phyloP scores from a whole-genome alignment of 2,113 vertebrate species.

The Chiloscyllium plagiosum region DNA sequence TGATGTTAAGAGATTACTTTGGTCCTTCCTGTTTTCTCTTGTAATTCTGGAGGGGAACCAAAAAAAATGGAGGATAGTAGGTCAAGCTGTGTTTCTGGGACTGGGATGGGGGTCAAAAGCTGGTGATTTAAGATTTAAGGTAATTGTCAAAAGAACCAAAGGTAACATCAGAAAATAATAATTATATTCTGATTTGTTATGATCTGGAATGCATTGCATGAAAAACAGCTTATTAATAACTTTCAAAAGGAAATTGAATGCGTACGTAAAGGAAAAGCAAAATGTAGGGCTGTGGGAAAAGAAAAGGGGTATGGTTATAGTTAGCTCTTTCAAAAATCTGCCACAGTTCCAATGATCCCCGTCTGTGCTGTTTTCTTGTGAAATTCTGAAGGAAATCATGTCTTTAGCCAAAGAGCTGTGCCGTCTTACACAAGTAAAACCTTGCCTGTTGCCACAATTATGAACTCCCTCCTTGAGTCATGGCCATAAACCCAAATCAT shows the following conservation, averaged over 20 bases:
- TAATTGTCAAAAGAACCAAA: background rate
- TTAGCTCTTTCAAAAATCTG: background rate
- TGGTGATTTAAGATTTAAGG: background rate
- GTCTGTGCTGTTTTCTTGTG: background rate
- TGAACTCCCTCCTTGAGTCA: background rate
- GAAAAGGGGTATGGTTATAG: background rate
- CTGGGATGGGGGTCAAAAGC: background rate
- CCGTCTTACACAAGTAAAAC: background rate
- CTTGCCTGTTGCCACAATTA: background rate
- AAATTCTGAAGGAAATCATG: background rate
- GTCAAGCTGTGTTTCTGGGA: background rate
- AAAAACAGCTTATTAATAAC: background rate
- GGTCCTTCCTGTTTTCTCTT: background rate
- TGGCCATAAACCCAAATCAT: background rate
- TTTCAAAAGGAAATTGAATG: background rate
- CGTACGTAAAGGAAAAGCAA: background rate
- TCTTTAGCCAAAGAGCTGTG: background rate
- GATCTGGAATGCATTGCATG: background rate
- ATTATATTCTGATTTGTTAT: background rate
- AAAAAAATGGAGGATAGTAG: background rate
- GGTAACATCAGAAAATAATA: background rate
- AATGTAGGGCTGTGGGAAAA: background rate
- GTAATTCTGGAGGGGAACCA: background rate
- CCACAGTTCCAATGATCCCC: background rate
- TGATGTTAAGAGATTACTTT: background rate